These are phyloP conservation scores for Hyperoplus lanceolatus DNA, from an alignment of 2,797 vertebrate genomes.

Conservation along the genomic window DNA sequence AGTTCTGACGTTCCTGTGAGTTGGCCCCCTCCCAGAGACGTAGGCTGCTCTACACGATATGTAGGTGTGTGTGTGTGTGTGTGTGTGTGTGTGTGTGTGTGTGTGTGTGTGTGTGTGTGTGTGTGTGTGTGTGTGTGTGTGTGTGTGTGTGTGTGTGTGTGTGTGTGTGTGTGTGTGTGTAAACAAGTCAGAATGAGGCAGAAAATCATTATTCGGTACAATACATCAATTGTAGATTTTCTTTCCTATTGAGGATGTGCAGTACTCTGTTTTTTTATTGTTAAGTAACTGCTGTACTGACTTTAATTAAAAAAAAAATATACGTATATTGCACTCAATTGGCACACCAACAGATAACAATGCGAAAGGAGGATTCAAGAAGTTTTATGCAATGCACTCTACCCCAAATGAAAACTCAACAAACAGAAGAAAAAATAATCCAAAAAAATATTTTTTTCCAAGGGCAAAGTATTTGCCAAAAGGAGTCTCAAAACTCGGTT, in stretches of 20 bases:
- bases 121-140: too few relatives aligned
- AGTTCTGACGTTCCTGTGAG: slow-evolving; percentile 23
- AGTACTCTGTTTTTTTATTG: too few relatives aligned
- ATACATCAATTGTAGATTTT: neutral
- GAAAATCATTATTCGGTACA: slow-evolving; percentile 12
- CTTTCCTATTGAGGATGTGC: neutral
- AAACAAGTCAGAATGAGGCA: slow-evolving; percentile 20
- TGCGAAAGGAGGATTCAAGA: neutral
- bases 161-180: neutral
- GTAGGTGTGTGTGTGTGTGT: too few relatives aligned
- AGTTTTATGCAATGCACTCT: neutral
- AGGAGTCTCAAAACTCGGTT: neutral
- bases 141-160: too few relatives aligned
- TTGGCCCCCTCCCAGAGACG: slow-evolving; percentile 17
- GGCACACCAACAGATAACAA: neutral
- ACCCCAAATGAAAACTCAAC: neutral
- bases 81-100: too few relatives aligned
- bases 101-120: too few relatives aligned
- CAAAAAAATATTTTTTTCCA: too few relatives aligned
- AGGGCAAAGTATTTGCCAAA: too few relatives aligned
- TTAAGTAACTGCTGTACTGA: too few relatives aligned
- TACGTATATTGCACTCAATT: neutral
- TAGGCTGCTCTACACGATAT: neutral
- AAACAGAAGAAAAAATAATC: too few relatives aligned
- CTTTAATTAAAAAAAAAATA: too few relatives aligned